Conservation (phyloP, 2,888 invertebrate species). For the Sipha maydis region DNA sequence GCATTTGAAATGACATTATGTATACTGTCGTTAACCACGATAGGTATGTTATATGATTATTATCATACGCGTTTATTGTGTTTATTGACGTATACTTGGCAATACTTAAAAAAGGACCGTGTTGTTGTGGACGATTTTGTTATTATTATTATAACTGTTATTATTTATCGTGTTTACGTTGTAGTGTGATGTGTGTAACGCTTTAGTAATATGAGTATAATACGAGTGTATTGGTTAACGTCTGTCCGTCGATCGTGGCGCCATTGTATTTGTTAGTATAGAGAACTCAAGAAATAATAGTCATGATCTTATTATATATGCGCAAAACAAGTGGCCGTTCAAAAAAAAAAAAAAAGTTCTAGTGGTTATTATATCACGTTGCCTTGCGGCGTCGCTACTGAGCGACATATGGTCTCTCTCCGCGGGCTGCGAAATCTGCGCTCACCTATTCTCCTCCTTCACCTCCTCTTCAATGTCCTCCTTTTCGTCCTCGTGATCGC, state of each 20-base stretch:
- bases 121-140: not conserved
- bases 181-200: not conserved
- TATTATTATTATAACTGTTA: not conserved
- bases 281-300: not conserved
- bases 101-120: not conserved
- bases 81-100: not conserved
- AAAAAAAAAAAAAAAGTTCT: not conserved
- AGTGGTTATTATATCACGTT: slow-evolving; percentile 28
- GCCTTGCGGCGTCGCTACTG: slow-evolving; percentile 7
- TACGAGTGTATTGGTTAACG: not conserved
- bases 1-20: too few relatives aligned
- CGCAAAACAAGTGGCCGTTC: slow-evolving; percentile 18
- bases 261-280: not conserved
- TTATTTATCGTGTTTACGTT: not conserved
- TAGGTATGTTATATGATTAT: not conserved
- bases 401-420: slow-evolving; percentile 45
- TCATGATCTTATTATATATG: not conserved
- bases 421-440: slow-evolving; percentile 36
- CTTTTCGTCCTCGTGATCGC: not conserved
- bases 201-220: not conserved
- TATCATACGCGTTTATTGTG: not conserved
- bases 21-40: not conserved
- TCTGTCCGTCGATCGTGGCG: not conserved
- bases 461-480: not conserved
- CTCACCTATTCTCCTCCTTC: not conserved